Conservation (phyloP, 2,113 vertebrate genomes). For the Machaerirhynchus nigripectus region DNA sequence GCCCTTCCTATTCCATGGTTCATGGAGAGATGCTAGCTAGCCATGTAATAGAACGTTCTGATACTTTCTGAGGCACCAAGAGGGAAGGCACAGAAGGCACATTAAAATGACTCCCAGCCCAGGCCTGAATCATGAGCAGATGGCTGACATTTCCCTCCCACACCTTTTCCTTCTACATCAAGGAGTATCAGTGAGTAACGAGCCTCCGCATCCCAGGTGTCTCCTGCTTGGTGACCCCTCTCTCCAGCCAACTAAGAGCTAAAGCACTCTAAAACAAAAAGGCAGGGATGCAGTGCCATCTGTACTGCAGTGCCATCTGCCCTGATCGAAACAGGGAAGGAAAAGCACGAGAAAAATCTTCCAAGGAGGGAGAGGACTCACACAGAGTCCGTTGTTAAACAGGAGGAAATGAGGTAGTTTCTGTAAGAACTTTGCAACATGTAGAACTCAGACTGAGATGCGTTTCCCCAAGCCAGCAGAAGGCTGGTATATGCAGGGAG, state of each 20-base stretch:
- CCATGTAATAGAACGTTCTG: neutral
- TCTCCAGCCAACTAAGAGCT: neutral
- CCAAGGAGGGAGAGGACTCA: neutral
- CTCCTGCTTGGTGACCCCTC: neutral
- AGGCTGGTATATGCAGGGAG: neutral
- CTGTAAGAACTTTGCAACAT: neutral
- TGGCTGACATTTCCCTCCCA: slow-evolving; percentile 7
- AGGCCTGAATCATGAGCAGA: slow-evolving; percentile 2
- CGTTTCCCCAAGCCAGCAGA: neutral
- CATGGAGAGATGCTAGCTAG: neutral
- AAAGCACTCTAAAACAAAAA: neutral
- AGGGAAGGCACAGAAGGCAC: neutral
- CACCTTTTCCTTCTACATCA: neutral
- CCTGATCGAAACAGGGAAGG: neutral
- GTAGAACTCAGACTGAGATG: neutral
- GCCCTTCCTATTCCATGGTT: neutral
- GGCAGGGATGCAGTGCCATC: neutral
- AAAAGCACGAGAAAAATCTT: neutral
- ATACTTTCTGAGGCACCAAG: neutral
- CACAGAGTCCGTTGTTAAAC: neutral
- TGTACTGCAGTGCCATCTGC: neutral
- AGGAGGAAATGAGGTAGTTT: neutral
- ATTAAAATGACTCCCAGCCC: neutral
- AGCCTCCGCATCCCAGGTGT: neutral
- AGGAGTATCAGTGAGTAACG: neutral